Percentiles rank a stretch among this genome's conserved stretches.
Evolutionary conservation across 2,113 vertebrate species (phyloP).

Genomic region (Pangasianodon hypophthalmus): DNA sequence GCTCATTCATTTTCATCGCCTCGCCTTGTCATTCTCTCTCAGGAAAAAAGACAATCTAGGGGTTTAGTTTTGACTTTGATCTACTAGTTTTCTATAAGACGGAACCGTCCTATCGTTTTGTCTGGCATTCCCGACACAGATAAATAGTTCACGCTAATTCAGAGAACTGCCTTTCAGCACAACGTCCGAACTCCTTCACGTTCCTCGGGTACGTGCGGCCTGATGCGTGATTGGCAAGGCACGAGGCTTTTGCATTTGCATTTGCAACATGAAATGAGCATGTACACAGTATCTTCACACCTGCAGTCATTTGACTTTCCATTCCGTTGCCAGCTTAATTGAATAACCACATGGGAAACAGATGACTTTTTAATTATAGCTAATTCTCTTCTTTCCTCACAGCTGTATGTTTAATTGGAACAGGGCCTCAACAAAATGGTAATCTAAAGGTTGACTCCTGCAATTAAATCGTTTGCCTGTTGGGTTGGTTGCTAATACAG

Average conservation of each 20-base stretch:
- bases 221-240: constrained; percentile 24
- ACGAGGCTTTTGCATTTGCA: constrained; percentile 16
- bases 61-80: constrained; percentile 39
- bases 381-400: constrained; percentile 27
- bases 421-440: constrained; percentile 33
- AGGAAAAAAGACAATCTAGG: constrained; percentile 11
- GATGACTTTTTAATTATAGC: constrained; percentile 48
- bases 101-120: constrained; percentile 25
- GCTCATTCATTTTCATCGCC: constrained; percentile 12
- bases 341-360: constrained; percentile 23
- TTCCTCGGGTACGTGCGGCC: constrained; percentile 12
- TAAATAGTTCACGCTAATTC: constrained; percentile 40
- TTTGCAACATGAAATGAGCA: constrained; percentile 36
- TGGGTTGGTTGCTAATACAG: constrained; percentile 26
- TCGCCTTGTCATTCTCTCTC: background rate
- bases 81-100: constrained; percentile 44
- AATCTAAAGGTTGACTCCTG: constrained; percentile 39
- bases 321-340: constrained; percentile 20
- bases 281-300: constrained; percentile 29
- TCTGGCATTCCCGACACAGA: constrained; percentile 10
- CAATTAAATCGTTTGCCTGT: constrained; percentile 29
- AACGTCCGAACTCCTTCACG: background rate
- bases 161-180: constrained; percentile 22
- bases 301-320: constrained; percentile 39
- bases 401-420: constrained; percentile 38